These are phyloP conservation scores for Cylas formicarius DNA, from an alignment of 1,140 invertebrate species.

Conservation along the genomic window DNA sequence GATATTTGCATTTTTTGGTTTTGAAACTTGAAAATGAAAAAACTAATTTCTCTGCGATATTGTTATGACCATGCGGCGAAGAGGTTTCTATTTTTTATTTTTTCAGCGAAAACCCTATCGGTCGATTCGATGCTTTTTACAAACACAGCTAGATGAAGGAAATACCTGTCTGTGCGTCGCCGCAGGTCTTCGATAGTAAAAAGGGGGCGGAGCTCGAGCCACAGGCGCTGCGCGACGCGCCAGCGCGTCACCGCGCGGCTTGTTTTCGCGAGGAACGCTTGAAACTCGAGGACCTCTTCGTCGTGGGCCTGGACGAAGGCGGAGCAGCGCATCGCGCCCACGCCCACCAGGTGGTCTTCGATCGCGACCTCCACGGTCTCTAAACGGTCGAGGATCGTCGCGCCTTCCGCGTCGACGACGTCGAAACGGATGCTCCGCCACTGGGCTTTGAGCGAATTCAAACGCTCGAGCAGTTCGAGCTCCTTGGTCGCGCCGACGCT, in stretches of 20 bases:
- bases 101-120: no score
- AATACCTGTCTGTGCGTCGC: no score
- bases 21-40: no score
- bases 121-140: no score
- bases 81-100: no score
- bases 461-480: slow-evolving; percentile 64
- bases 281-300: slow-evolving; percentile 66
- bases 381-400: slow-evolving; percentile 63
- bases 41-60: no score
- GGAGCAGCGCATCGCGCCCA: slow-evolving; percentile 78
- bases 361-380: slow-evolving; percentile 77
- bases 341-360: slow-evolving; percentile 82
- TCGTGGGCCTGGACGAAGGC: slow-evolving; percentile 86
- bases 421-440: slow-evolving; percentile 71
- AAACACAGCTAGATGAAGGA: no score
- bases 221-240: slow-evolving; percentile 76
- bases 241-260: slow-evolving; percentile 52
- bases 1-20: no score
- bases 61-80: no score
- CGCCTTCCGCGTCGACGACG: slow-evolving; percentile 61
- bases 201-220: slow-evolving; percentile 85
- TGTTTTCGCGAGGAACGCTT: slow-evolving; percentile 64
- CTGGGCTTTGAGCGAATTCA: slow-evolving; percentile 73
- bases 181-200: no score
- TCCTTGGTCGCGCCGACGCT: slow-evolving; percentile 85